Base-by-base conservation (phyloP, 2,113 vertebrate genomes). In the Alligator mississippiensis region DNA sequence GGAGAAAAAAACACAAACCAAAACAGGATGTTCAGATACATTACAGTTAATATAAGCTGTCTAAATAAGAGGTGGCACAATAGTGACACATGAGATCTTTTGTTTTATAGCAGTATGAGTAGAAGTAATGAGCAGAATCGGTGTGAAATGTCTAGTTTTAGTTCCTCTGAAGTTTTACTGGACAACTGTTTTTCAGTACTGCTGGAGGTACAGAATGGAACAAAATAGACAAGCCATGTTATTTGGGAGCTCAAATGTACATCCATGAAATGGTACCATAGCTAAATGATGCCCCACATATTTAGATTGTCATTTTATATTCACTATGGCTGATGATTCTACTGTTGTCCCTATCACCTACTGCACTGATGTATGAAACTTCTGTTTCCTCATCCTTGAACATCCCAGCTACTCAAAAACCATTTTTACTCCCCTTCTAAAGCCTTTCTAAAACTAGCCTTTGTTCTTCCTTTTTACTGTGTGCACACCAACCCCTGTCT, bases 41-140 rank as follows among this genome's bases (percentile, higher is more conserved):
- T 86, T 96, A 85, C 85, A 3, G 55, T 80, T 92, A 59, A 63
- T 68, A 90, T 22, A 77, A 68, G 6, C 10, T 81, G 61, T 80
- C 91, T 93, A 95, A 87, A 95, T 92, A 93, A 91, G 64, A 85
- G 82, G 86, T 82, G 79, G 59, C 91, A 76, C 4, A 15, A 79
- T 68, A 93, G 34, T 87, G 82, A 70, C 83, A 90, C 21, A 87
- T 80, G 80, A 92, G 91, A 22, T 77, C 78, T 94, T 64, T 61
- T 75, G 66, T 93, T 87, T 93, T 94, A 93, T 11, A 90, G 85
- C 93, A 93, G 92, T 61, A 84, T 82, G 78, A 93, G 68, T 85
- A 81, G 84, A 84, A 92, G 76, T 90, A 93, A 95, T 84, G 66
- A 95, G 57, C 13, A 85, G 59, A 64, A 76, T 17, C 85, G 88